Evolutionary conservation across 2,113 vertebrate species (phyloP), one percentile per base, ranked within the genome.

Genomic region (Hystrix cristata): DNA sequence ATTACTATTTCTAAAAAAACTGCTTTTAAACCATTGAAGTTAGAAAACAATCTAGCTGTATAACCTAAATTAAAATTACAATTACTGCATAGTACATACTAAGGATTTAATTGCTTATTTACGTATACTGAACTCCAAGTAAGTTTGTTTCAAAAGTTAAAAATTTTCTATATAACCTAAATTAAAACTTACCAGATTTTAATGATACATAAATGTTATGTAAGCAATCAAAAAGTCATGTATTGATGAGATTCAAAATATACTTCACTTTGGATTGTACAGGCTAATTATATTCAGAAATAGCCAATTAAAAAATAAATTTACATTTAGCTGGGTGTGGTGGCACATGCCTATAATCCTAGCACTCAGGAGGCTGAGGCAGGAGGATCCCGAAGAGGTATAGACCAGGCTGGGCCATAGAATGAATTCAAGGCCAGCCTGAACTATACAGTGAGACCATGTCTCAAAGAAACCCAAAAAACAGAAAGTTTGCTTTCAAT

Each of bases 121-220:
- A 53, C 14, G 4, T 65, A 90, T 95, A 94, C 2, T 93, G 46
- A 81, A 85, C 84, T 82, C 96, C 46, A 97, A 91, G 86, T 80
- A 94, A 82, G 60, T 57, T 94, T 62, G 14, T 87, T 96, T 92
- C 29, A 95, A 96, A 81, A 81, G 64, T 29, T 29, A 88, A 74
- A 59, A 14, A 13, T 43, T 81, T 2, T 72, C 90, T 57, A 38
- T 2, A 90, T 12, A 86, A 71, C 10, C 64, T 83, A 78, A 87
- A 87, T 80, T 59, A 90, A 89, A 89, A 67, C 18, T n/a, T 48
- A 79, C 2, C 8, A 34, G 76, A 79, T 55, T 79, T 79, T 34
- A 55, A 55, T 53, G 46, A 21, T 65, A 81, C 48, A 64, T 87
- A 34, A 76, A 74, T 64, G 62, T 51, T 92, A 89, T 7, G 1